Evolutionary conservation across 2,113 vertebrate genomes (phyloP), one percentile per base, ranked within the genome.

Genomic region (Calidris pygmaea): DNA sequence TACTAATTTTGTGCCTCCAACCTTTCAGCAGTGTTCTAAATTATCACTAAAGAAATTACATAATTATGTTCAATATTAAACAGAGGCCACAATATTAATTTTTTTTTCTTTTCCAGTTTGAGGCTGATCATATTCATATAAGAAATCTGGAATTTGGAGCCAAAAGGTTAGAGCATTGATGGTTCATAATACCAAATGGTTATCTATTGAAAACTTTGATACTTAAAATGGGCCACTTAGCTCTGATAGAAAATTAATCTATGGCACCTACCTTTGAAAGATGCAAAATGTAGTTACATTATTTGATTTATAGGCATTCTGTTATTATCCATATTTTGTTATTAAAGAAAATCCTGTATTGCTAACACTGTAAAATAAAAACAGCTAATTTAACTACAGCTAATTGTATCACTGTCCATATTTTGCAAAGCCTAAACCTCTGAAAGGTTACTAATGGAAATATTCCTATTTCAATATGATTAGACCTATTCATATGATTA

Each of bases 391-490:
- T 80, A 92, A 77, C 39, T 39, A 74, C 10, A 79, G 45, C 14
- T 90, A 92, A 92, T 77, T 80, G 14, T 80, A 90, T 77, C 82
- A 71, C 62, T 67, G 60, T 17, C 68, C 52, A 8, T 50, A 76
- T 39, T 85, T 59, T 80, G 62, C 55, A 86, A 90, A 93, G 70
- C 23, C 26, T 79, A 88, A 90, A 83, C 79, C 82, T 74, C 23
- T 52, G 55, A 88, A 91, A 93, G 68, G 50, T 77, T 90, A 88
- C 41, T 83, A 76, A 81, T 23, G n/a, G 35, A n/a, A 85, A 66
- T 83, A 83, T 73, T 91, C 55, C 67, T 82, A 79, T 94, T 96
- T 76, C 71, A 91, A 68, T 62, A 76, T 67, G 94, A 96, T 94
- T 96, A 96, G 59, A 90, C 55, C 32, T 74, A 73, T 65, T 83